These are phyloP conservation scores for Pseudobourletiella spinata DNA, from an alignment of 1,140 invertebrate species.

Conservation along the genomic window DNA sequence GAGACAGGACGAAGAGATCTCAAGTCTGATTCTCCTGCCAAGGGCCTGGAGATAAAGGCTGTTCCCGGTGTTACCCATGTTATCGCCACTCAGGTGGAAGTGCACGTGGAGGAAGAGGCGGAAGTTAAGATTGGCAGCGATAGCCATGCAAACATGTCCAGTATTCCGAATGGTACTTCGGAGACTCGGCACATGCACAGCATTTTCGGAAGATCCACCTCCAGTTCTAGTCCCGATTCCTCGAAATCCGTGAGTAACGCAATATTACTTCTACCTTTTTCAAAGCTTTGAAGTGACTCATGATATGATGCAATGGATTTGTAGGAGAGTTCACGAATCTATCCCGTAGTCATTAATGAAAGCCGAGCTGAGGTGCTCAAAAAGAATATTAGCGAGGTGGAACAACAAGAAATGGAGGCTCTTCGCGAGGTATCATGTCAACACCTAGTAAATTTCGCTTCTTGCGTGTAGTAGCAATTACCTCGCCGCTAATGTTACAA, in stretches of 20 bases:
- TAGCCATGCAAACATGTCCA: background rate
- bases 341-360: background rate
- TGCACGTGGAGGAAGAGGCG: constrained; percentile 24
- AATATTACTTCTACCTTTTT: too few species aligned
- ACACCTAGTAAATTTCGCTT: too few species aligned
- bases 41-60: background rate
- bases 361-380: constrained; percentile 55
- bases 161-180: too few species aligned
- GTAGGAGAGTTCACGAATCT: background rate
- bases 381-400: constrained; percentile 64
- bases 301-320: constrained; percentile 1
- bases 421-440: constrained; percentile 66
- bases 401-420: constrained; percentile 72
- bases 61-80: constrained; percentile 10
- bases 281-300: too few species aligned
- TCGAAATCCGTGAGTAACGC: too few species aligned
- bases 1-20: constrained; percentile 10
- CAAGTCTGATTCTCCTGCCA: background rate
- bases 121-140: background rate
- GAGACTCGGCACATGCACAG: too few species aligned
- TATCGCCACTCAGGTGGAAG: constrained; percentile 33
- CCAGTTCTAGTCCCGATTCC: too few species aligned
- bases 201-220: too few species aligned
- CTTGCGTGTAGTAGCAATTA: too few species aligned
- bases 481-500: too few species aligned